These are phyloP conservation scores for Asbolus verrucosus DNA, from an alignment of 1,140 invertebrate species.

Conservation along the genomic window DNA sequence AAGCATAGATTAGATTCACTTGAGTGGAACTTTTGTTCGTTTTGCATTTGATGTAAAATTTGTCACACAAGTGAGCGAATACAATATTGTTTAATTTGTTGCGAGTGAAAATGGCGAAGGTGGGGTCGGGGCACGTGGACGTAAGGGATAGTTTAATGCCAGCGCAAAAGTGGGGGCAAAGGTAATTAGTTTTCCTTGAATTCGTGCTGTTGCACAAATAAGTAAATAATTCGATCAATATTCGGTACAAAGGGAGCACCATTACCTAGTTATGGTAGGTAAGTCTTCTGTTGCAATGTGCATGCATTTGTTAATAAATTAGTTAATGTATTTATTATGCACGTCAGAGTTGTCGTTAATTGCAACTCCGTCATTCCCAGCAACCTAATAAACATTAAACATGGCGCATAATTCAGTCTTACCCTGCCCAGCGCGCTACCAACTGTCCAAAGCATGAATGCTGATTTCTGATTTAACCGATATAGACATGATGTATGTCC, in stretches of 20 bases:
- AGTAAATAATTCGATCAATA: slow-evolving; percentile 41
- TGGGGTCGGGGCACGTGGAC: no score
- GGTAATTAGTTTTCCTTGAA: slow-evolving; percentile 24
- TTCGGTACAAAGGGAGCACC: slow-evolving; percentile 27
- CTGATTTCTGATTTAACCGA: slow-evolving; percentile 55
- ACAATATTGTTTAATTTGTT: no score
- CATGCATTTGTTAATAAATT: slow-evolving; percentile 56
- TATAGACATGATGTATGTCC: slow-evolving; percentile 53
- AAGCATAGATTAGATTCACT: no score
- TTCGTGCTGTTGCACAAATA: slow-evolving; percentile 24
- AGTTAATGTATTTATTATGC: slow-evolving; percentile 58
- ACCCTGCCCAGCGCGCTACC: slow-evolving; percentile 57
- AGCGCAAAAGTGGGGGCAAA: background rate
- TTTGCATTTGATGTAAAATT: no score
- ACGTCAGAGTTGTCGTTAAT: slow-evolving; percentile 58
- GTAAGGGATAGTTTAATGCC: no score
- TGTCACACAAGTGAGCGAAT: no score
- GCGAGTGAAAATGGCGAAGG: no score
- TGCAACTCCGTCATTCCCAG: slow-evolving; percentile 59
- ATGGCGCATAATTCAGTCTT: slow-evolving; percentile 60
- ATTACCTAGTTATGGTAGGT: slow-evolving; percentile 24
- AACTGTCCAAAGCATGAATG: slow-evolving; percentile 53
- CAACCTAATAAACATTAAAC: slow-evolving; percentile 61
- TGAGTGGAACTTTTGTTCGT: no score
- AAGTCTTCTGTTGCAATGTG: slow-evolving; percentile 15